Evolutionary conservation across 1,140 invertebrate genomes (phyloP), one percentile per base, ranked within the genome.

Genomic region (Telenomus remus): DNA sequence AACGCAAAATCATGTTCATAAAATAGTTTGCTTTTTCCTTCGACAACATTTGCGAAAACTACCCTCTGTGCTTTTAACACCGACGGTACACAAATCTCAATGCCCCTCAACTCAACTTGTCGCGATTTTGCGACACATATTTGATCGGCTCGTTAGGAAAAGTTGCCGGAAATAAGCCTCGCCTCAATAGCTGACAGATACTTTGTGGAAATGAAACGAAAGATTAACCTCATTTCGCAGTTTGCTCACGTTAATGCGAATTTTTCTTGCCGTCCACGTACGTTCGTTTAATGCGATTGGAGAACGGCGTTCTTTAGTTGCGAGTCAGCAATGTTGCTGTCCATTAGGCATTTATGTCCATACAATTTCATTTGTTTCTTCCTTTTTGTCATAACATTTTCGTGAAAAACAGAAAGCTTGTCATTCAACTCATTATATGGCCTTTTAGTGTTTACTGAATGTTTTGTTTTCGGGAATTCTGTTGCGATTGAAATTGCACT

Each of bases 251-350:
- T 80, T 76, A 78, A 74, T 78, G 54, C 44, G 51, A 68, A 66
- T 75, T 72, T 76, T 70, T 78, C 76, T 78, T 80, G 79, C 76
- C 47, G 69, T 37, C 68, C 79, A 80, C 76, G 78, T 75, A 69
- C 48, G 39, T 75, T 78, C 64, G 64, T 73, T 73, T 70, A 78
- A 78, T 73, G 61, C 50, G 55, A 70, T 78, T 70, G 60, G 55
- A 60, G 35, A 63, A 49, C 13, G 61, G 60, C 49, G 16, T 73
- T 72, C 70, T 70, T 61, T 73, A 73, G 69, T 73, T 78, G 44
- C 55, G 50, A 77, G 64, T 72, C 75, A 65, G 43, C 57, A 39
- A 53, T 44, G 34, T 27, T 53, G 54, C 70, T 37, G 47, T 79
- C 54, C 69, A 76, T 79, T 79, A 80, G 75, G 68, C 65, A 74